Evolutionary conservation across 2,888 invertebrate genomes (phyloP).

Genomic region (Rhorus exstirpatorius): DNA sequence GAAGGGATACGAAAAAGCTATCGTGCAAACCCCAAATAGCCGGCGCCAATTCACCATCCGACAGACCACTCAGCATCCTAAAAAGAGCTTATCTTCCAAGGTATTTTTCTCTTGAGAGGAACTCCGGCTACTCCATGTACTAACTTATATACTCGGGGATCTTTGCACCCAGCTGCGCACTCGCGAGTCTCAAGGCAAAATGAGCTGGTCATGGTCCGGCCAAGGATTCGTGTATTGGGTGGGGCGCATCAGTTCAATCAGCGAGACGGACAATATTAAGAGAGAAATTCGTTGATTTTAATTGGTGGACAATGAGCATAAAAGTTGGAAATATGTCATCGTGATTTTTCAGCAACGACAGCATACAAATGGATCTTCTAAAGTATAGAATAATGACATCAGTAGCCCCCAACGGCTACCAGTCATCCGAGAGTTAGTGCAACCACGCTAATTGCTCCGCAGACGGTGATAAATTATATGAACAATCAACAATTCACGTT

Average conservation of each 20-base stretch:
- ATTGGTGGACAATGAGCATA: too few relatives aligned
- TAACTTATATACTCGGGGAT: not conserved
- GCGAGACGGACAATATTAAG: not conserved
- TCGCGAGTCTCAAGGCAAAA: not conserved
- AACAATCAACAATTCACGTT: too few relatives aligned
- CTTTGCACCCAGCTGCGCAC: not conserved
- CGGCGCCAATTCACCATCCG: conserved; percentile 57
- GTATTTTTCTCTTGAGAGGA: conserved; percentile 66
- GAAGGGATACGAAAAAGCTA: conserved; percentile 34
- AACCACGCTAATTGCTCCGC: too few relatives aligned
- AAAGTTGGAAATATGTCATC: too few relatives aligned
- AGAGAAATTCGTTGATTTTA: not conserved
- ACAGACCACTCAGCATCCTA: conserved; percentile 62
- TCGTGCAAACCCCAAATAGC: conserved; percentile 65
- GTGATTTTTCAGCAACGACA: too few relatives aligned
- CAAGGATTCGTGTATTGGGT: not conserved
- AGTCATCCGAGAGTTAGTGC: too few relatives aligned
- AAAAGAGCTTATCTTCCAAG: conserved; percentile 67
- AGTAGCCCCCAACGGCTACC: too few relatives aligned
- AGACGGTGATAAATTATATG: too few relatives aligned
- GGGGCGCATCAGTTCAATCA: not conserved
- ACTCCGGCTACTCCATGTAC: conserved; percentile 39
- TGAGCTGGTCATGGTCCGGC: not conserved
- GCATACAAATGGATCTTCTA: too few relatives aligned
- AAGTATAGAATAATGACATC: too few relatives aligned